These are phyloP conservation scores for Lithobates pipiens DNA, from an alignment of 2,797 vertebrate species.

Conservation along the genomic window DNA sequence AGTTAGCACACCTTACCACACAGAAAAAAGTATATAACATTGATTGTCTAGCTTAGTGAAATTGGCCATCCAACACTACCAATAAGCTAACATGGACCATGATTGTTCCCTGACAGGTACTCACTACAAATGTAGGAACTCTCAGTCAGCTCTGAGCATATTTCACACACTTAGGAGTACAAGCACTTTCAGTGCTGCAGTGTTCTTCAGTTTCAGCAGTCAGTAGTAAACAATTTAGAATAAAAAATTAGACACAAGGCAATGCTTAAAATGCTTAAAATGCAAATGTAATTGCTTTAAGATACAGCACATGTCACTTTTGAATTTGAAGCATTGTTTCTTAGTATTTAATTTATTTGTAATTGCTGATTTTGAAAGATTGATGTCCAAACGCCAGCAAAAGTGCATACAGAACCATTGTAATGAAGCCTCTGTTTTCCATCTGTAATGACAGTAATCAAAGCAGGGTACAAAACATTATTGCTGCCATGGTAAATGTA, in stretches of 20 bases:
- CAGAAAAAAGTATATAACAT: no score
- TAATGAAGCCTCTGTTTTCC: background rate
- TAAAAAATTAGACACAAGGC: background rate
- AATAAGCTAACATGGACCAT: no score
- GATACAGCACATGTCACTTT: background rate
- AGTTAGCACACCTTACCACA: no score
- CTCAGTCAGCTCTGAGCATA: background rate
- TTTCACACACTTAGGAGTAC: background rate
- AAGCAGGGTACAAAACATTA: background rate
- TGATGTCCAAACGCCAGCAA: background rate
- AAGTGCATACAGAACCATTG: background rate
- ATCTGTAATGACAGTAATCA: background rate
- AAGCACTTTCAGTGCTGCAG: no score
- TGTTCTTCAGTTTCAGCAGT: background rate
- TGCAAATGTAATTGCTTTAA: constrained; percentile 5
- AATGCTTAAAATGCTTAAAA: constrained; percentile 5
- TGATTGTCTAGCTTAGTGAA: no score
- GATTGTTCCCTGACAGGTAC: no score
- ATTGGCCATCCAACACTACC: no score
- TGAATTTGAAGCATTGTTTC: background rate
- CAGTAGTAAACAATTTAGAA: background rate
- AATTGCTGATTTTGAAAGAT: background rate
- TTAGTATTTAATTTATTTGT: background rate
- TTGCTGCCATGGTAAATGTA: background rate
- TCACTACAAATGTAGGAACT: no score